Percentiles rank a stretch among this genome's conserved stretches.
These are phyloP conservation scores for Listronotus bonariensis DNA, from an alignment of 1,140 invertebrate species.

Conservation along the genomic window DNA sequence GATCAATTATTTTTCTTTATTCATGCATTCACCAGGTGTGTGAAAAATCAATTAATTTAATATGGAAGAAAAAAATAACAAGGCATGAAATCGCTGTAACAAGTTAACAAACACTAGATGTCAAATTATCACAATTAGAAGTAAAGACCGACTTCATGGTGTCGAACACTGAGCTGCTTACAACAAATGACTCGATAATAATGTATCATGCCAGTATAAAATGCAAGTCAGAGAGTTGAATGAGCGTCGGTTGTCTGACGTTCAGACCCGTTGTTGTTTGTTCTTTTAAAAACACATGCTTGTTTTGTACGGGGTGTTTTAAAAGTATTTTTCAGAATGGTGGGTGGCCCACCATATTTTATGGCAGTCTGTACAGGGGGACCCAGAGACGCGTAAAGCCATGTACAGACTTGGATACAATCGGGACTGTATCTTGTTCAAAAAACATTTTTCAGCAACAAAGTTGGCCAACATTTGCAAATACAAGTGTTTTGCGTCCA, in stretches of 20 bases:
- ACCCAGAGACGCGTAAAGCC: too few relatives aligned
- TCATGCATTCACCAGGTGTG: conserved; percentile 11
- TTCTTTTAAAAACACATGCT: too few relatives aligned
- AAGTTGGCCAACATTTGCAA: too few relatives aligned
- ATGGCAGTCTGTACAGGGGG: too few relatives aligned
- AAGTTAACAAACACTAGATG: conserved; percentile 19
- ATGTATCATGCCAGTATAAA: conserved; percentile 9
- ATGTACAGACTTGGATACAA: too few relatives aligned
- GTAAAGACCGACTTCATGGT: conserved; percentile 12
- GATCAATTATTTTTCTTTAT: not conserved
- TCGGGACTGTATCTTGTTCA: too few relatives aligned
- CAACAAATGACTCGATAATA: conserved; percentile 22
- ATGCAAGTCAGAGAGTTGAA: conserved; percentile 15
- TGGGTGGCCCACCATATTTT: too few relatives aligned
- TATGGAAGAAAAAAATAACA: conserved; percentile 16
- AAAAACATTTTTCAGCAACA: too few relatives aligned
- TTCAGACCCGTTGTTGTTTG: too few relatives aligned
- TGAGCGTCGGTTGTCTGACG: conserved; percentile 5
- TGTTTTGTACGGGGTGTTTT: too few relatives aligned
- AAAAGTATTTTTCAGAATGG: too few relatives aligned
- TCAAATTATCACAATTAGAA: conserved; percentile 28
- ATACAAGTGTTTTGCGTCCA: too few relatives aligned
- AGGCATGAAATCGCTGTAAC: conserved; percentile 22
- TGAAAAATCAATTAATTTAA: conserved; percentile 19
- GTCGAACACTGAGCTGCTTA: conserved; percentile 23